Base-by-base conservation (phyloP, 2,113 vertebrate species). In the Elgaria multicarinata region DNA sequence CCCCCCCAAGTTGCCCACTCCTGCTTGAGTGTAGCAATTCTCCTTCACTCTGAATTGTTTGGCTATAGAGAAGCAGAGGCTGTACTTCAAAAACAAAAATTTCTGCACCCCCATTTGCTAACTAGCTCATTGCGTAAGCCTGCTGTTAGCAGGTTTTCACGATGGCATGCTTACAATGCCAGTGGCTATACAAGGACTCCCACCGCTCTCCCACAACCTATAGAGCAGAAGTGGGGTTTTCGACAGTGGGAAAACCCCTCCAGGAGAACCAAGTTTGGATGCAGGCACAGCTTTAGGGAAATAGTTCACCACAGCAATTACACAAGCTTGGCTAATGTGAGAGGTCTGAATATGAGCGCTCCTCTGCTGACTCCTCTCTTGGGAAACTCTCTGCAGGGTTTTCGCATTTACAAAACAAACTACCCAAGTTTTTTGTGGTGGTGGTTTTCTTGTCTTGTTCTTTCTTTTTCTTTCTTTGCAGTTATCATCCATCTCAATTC, bases 91-190 rank as follows among this genome's bases (percentile, higher is more conserved):
- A n/a, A 33, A 55, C 10, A 62, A 16, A 62, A 62, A 36, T 80
- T 3, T 80, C 74, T 42, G 26, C 42, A 13, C 46, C 26, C 22
- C 18, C 33, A 1, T 7, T 42, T 86, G 76, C 39, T 39, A 44
- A 44, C 53, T 69, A 87, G 13, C 26, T 22, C 10, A 18, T 42
- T 14, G 50, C 44, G 26, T 39, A 80, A 44, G 36, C 55, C 66
- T 80, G n/a, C 53, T 88, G 50, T 74, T 33, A 88, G 67, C 87
- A 88, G 50, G 78, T 88, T 62, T 88, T 72, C 39, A 72, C 66
- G 58, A 22, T 50, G n/a, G n/a, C 77, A 80, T 18, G 4, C 1
- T 36, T 18, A 55, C 24, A 39, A 24, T 71, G 44, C 77, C n/a
- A n/a, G 9, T 5, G 9, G 44, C 67, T 55, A 58, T 53, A 22